A percentile compares a stretch with the other conserved stretches of the same genome.
phyloP scores from a whole-genome alignment of 1,140 invertebrate species.

The Eulimnadia texana region DNA sequence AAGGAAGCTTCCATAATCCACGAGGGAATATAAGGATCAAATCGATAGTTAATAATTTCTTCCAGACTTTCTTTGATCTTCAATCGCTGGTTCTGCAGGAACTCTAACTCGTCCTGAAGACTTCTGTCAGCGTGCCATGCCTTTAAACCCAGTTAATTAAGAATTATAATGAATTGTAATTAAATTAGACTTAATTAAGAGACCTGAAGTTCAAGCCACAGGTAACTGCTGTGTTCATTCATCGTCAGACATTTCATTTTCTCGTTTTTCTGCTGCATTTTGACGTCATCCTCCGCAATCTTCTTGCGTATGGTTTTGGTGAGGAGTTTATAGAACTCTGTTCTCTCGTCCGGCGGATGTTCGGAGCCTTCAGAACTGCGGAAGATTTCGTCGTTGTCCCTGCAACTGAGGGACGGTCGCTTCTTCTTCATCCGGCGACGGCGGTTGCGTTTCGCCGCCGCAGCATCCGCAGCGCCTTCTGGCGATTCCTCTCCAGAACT shows the following conservation, averaged over 20 bases:
- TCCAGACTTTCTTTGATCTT: slow-evolving; percentile 49
- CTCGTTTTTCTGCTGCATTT: neutral
- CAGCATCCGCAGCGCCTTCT: too few relatives aligned
- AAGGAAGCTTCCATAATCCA: neutral
- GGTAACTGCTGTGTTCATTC: slow-evolving; percentile 39
- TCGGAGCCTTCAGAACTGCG: too few relatives aligned
- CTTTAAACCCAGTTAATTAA: slow-evolving; percentile 24
- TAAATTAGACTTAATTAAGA: neutral
- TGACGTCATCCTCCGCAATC: neutral
- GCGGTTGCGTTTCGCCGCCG: too few relatives aligned
- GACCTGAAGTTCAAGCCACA: slow-evolving; percentile 66
- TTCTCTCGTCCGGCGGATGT: neutral
- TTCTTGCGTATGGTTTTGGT: neutral
- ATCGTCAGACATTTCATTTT: neutral
- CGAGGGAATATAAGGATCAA: slow-evolving; percentile 16
- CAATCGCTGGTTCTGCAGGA: slow-evolving; percentile 53
- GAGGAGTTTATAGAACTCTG: neutral
- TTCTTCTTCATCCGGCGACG: neutral
- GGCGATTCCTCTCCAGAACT: too few relatives aligned
- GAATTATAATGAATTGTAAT: neutral
- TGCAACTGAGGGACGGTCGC: neutral
- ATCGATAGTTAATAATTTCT: slow-evolving; percentile 62
- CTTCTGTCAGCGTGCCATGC: slow-evolving; percentile 58
- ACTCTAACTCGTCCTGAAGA: slow-evolving; percentile 56
- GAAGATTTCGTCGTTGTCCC: neutral